phyloP scores from a whole-genome alignment of 30 jellyfish, hydroid and myxozoan species.

The Phacellophora camtschatica region DNA sequence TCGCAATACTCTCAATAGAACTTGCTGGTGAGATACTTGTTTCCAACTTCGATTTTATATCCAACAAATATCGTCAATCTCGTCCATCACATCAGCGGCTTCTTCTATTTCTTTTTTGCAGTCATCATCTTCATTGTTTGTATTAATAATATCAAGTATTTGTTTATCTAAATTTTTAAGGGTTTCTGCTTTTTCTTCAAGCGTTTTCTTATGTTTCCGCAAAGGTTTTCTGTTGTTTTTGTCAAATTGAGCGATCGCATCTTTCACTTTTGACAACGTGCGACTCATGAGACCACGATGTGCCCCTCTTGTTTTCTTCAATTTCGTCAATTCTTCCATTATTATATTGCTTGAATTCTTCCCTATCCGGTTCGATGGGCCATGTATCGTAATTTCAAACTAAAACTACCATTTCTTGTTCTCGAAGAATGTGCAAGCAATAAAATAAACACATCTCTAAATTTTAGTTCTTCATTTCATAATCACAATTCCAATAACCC shows the following conservation, averaged over 20 bases:
- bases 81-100: not conserved
- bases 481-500: no score
- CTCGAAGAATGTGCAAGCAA: no score
- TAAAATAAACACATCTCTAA: no score
- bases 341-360: no score
- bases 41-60: not conserved
- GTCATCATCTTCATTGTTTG: not conserved
- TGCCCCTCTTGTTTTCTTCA: conserved; percentile 10
- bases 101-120: not conserved
- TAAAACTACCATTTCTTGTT: no score
- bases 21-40: no score
- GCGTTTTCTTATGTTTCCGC: not conserved
- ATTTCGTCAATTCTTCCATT: not conserved
- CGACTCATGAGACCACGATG: not conserved
- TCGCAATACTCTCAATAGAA: not conserved
- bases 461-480: no score
- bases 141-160: not conserved
- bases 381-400: no score
- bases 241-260: not conserved
- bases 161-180: not conserved
- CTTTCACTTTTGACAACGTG: not conserved
- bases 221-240: not conserved
- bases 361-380: no score
- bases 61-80: not conserved
- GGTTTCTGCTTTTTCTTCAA: not conserved